Evolutionary conservation across 1,140 invertebrate species (phyloP).

Genomic region (Drosophila setifemur): DNA sequence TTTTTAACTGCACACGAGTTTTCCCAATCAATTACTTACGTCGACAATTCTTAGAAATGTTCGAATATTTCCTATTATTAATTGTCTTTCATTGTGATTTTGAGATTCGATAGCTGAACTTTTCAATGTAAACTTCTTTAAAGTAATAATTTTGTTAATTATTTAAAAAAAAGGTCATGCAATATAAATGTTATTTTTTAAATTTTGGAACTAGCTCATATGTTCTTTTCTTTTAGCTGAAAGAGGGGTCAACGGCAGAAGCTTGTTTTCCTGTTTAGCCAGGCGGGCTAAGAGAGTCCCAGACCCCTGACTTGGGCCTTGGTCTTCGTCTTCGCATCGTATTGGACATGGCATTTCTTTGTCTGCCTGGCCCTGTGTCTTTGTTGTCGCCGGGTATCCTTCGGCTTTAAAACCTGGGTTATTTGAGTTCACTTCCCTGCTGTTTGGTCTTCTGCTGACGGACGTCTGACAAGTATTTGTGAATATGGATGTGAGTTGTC

Average conservation of each 20-base stretch:
- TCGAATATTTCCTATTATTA: no score
- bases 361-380: conserved; percentile 26
- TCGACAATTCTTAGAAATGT: background rate
- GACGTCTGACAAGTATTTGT: conserved; percentile 15
- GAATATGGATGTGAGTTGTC: conserved; percentile 19
- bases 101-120: no score
- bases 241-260: conserved; percentile 7
- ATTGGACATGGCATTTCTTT: conserved; percentile 42
- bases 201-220: no score
- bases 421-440: conserved; percentile 38
- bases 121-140: no score
- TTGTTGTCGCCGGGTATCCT: conserved; percentile 44
- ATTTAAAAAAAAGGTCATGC: no score
- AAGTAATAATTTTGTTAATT: no score
- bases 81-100: no score
- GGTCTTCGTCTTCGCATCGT: conserved; percentile 24
- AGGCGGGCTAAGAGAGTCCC: conserved; percentile 1
- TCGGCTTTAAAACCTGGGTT: conserved; percentile 40
- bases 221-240: background rate
- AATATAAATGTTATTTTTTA: background rate
- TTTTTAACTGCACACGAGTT: conserved; percentile 9
- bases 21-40: conserved; percentile 13
- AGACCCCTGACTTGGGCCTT: conserved; percentile 20
- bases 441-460: conserved; percentile 13
- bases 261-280: conserved; percentile 40